Percentiles rank a stretch among this genome's conserved stretches.
Evolutionary conservation across 2,888 invertebrate species (phyloP).

Genomic region (Shargacucullia verbasci): DNA sequence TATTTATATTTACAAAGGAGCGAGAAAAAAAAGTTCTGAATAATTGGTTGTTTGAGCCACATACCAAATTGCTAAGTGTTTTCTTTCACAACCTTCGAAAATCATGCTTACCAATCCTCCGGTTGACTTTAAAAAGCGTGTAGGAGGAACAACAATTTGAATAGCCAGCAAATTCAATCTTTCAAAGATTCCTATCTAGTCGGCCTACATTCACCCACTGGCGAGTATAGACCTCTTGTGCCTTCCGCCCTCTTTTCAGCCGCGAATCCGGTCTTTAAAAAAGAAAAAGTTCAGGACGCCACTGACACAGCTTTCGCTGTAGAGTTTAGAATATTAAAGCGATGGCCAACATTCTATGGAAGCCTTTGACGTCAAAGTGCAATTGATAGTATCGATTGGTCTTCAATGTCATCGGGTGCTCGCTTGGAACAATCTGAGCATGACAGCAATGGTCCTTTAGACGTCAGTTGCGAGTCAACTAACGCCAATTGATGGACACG

Average conservation of each 20-base stretch:
- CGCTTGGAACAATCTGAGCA: conserved; percentile 31
- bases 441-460: conserved; percentile 15
- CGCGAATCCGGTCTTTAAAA: conserved; percentile 43
- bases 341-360: conserved; percentile 17
- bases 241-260: conserved; percentile 37
- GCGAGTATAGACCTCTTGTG: conserved; percentile 33
- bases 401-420: conserved; percentile 27
- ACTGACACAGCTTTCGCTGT: conserved; percentile 39
- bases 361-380: conserved; percentile 39
- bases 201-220: conserved; percentile 39
- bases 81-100: not conserved
- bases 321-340: conserved; percentile 35
- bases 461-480: conserved; percentile 7
- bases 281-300: conserved; percentile 24
- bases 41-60: too few species aligned
- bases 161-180: conserved; percentile 30
- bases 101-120: not conserved
- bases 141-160: conserved; percentile 14
- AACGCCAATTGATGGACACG: conserved; percentile 17
- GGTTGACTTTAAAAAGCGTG: conserved; percentile 1
- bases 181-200: conserved; percentile 44
- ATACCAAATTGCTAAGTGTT: not conserved
- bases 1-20: too few species aligned
- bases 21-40: too few species aligned
- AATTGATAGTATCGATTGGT: conserved; percentile 47